Conservation (phyloP, 2,888 invertebrate genomes). For the Drosophila lutescens region DNA sequence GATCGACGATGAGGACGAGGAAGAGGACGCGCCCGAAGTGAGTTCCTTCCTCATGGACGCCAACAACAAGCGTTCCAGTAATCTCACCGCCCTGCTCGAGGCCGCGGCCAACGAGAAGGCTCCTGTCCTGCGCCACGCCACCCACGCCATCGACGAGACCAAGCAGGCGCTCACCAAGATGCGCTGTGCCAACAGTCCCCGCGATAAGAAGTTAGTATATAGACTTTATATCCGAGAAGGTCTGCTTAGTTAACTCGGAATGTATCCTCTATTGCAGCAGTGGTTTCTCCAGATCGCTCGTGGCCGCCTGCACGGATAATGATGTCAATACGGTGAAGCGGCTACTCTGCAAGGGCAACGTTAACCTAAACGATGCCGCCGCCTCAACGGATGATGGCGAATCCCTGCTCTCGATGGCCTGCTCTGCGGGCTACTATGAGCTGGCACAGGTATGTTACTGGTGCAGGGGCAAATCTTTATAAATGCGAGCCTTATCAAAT, state of each 20-base stretch:
- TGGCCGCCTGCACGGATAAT: conserved; percentile 97
- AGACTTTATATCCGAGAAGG: neutral
- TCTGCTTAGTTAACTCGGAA: neutral
- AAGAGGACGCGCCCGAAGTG: conserved; percentile 82
- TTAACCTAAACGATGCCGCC: conserved; percentile 92
- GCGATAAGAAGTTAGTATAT: conserved; percentile 86
- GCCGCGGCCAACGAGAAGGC: conserved; percentile 88
- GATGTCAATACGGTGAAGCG: conserved; percentile 96
- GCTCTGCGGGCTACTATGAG: conserved; percentile 98
- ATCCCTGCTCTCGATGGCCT: conserved; percentile 96
- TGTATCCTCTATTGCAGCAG: conserved; percentile 63
- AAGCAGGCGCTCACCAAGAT: conserved; percentile 98
- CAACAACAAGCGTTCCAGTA: conserved; percentile 81
- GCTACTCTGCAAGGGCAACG: conserved; percentile 93
- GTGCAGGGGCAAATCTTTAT: neutral
- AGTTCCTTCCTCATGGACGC: conserved; percentile 85
- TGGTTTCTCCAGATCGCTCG: conserved; percentile 89
- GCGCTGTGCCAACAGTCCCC: conserved; percentile 93
- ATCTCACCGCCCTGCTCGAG: conserved; percentile 96
- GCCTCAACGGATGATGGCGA: conserved; percentile 97
- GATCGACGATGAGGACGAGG: conserved; percentile 84
- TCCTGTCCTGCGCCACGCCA: conserved; percentile 84
- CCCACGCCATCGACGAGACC: conserved; percentile 98
- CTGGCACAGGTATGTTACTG: conserved; percentile 91
- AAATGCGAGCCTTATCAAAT: no score